A percentile compares a stretch with the other conserved stretches of the same genome.
Evolutionary conservation across 2,888 invertebrate genomes (phyloP).

Genomic region (Fragum sueziense): DNA sequence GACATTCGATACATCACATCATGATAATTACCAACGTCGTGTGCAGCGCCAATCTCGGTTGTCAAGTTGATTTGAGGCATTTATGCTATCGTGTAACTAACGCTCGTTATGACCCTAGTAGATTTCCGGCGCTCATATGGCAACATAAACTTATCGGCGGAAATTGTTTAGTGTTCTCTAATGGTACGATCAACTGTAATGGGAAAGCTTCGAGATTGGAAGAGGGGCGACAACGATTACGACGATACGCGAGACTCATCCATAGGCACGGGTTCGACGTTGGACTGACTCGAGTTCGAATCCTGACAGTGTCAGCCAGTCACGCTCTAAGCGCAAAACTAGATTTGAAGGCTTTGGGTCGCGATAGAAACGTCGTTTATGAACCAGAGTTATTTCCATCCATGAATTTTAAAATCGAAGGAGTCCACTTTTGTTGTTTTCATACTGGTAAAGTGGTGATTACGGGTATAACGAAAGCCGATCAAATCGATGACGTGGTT

Average conservation of each 20-base stretch:
- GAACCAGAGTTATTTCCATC: constrained; percentile 40
- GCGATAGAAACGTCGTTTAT: constrained; percentile 1
- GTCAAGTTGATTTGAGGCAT: constrained; percentile 12
- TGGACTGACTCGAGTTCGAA: neutral
- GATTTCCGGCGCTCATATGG: constrained; percentile 35
- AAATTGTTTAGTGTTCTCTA: constrained; percentile 36
- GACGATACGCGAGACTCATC: constrained; percentile 30
- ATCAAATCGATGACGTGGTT: neutral
- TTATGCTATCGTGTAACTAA: constrained; percentile 25
- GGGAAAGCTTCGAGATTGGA: constrained; percentile 3
- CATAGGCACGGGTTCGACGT: constrained; percentile 20
- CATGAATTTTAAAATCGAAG: constrained; percentile 10
- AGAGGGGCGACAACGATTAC: constrained; percentile 22
- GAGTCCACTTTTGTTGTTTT: constrained; percentile 36
- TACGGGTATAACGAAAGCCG: constrained; percentile 25
- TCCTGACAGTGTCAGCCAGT: constrained; percentile 10
- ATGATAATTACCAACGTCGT: constrained; percentile 34
- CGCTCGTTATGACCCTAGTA: constrained; percentile 22
- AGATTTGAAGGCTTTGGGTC: neutral
- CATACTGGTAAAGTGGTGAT: constrained; percentile 37
- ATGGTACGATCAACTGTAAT: constrained; percentile 33
- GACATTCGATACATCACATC: constrained; percentile 4
- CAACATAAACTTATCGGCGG: constrained; percentile 37
- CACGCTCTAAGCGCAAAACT: constrained; percentile 13
- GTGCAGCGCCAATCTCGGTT: constrained; percentile 19